Conservation (phyloP, 2,888 invertebrate genomes). For the Eupithecia inturbata region DNA sequence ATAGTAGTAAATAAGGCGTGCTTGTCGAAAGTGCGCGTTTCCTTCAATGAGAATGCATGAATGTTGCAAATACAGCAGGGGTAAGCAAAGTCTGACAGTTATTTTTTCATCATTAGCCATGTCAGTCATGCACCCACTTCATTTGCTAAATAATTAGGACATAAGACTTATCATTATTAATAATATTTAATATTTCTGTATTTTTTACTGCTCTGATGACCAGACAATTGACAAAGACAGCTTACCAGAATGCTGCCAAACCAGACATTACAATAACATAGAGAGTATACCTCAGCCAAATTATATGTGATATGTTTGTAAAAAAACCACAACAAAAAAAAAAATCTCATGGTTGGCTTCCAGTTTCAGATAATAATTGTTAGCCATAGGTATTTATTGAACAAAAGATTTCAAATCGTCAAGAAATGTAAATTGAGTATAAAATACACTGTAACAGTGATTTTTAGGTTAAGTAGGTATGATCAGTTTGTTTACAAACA, state of each 20-base stretch:
- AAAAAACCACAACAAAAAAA: background rate
- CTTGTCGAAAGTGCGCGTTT: background rate
- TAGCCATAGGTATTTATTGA: background rate
- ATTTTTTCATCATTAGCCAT: background rate
- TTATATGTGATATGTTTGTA: background rate
- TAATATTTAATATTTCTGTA: background rate
- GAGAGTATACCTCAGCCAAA: background rate
- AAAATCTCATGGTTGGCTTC: background rate
- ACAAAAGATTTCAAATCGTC: background rate
- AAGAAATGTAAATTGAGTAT: background rate
- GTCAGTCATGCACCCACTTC: background rate
- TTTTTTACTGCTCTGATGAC: background rate
- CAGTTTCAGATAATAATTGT: background rate
- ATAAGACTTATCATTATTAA: background rate
- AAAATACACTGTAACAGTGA: background rate
- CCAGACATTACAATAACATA: background rate
- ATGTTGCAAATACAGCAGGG: background rate
- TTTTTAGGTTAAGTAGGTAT: no score
- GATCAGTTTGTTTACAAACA: background rate
- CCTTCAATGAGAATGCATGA: background rate
- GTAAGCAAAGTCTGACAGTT: background rate
- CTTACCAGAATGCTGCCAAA: background rate
- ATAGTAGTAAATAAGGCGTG: background rate
- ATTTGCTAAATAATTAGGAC: constrained; percentile 1
- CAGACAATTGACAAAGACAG: background rate